Evolutionary conservation across 2,888 invertebrate species (phyloP).

Genomic region (Leptura quadrifasciata): DNA sequence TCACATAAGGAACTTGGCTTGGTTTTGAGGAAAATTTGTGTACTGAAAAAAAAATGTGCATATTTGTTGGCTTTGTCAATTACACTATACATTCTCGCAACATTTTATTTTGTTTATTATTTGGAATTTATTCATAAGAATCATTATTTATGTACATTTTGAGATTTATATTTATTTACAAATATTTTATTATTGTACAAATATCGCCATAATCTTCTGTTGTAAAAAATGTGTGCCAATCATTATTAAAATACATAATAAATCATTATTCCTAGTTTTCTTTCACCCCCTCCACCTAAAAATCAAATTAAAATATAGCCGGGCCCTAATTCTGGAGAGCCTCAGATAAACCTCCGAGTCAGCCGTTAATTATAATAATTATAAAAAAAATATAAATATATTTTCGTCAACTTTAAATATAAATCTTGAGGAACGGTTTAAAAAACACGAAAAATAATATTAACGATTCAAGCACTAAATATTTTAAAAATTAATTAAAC

Average conservation of each 20-base stretch:
- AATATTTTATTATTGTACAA: constrained; percentile 69
- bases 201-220: constrained; percentile 69
- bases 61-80: constrained; percentile 35
- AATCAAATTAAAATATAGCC: not conserved
- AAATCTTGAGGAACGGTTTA: too few relatives aligned
- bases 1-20: not conserved
- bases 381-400: too few relatives aligned
- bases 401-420: too few relatives aligned
- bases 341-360: too few relatives aligned
- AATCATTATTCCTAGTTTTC: constrained; percentile 29
- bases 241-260: constrained; percentile 70
- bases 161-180: constrained; percentile 66
- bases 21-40: constrained; percentile 18
- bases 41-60: constrained; percentile 27
- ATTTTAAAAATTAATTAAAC: too few relatives aligned
- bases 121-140: constrained; percentile 45
- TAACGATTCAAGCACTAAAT: too few relatives aligned
- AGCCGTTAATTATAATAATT: too few relatives aligned
- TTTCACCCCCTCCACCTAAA: not conserved
- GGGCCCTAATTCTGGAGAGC: too few relatives aligned
- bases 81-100: constrained; percentile 45
- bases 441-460: too few relatives aligned
- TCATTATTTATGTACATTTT: constrained; percentile 62
- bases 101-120: constrained; percentile 51
- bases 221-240: constrained; percentile 74